A percentile compares a stretch with the other conserved stretches of the same genome.
Conservation (phyloP, 2,888 invertebrate genomes). For the Drosophila atroscutellata region DNA sequence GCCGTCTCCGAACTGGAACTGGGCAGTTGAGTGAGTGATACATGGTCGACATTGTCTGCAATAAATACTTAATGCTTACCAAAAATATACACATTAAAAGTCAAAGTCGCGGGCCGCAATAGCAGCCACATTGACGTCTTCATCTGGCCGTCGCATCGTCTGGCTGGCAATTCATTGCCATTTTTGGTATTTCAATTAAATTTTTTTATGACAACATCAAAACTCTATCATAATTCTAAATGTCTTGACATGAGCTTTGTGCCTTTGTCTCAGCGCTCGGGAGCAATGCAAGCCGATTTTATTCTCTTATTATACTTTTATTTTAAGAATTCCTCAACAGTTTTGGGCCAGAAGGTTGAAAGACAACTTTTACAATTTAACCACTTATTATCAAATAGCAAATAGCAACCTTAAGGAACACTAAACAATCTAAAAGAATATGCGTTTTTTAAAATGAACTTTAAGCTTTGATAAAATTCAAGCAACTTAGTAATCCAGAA, state of each 20-base stretch:
- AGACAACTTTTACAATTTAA: background rate
- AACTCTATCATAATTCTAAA: slow-evolving; percentile 83
- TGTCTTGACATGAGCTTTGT: slow-evolving; percentile 71
- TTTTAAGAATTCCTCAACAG: slow-evolving; percentile 39
- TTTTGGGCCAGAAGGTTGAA: slow-evolving; percentile 51
- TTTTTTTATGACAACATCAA: slow-evolving; percentile 84
- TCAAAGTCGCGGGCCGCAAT: slow-evolving; percentile 40
- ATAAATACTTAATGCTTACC: slow-evolving; percentile 79
- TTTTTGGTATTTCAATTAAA: slow-evolving; percentile 84
- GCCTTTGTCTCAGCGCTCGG: slow-evolving; percentile 42
- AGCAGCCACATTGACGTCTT: slow-evolving; percentile 57
- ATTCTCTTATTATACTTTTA: slow-evolving; percentile 12
- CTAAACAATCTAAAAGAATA: background rate
- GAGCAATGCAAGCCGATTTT: slow-evolving; percentile 28
- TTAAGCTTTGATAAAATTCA: background rate
- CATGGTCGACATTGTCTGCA: slow-evolving; percentile 73
- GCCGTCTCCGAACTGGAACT: slow-evolving; percentile 7
- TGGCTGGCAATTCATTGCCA: slow-evolving; percentile 68
- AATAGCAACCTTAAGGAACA: background rate
- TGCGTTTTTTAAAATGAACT: background rate
- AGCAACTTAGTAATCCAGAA: background rate
- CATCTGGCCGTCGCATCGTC: slow-evolving; percentile 34
- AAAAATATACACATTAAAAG: slow-evolving; percentile 76
- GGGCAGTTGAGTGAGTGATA: slow-evolving; percentile 65
- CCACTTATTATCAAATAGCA: background rate